Base-by-base conservation (phyloP, 2,113 vertebrate species). In the Equus quagga region DNA sequence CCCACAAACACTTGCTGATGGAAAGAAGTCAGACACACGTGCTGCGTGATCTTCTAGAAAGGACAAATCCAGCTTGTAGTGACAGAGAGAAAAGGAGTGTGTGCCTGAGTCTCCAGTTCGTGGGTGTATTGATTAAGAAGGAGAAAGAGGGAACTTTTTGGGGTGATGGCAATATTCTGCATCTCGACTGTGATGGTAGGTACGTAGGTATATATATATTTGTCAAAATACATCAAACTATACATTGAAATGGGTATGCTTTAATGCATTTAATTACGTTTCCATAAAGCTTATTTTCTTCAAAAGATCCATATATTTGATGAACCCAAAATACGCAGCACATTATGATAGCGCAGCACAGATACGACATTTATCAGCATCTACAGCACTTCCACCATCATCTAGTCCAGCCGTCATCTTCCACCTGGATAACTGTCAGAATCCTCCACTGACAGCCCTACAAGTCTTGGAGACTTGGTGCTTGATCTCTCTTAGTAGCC, bases 391-490 rank as follows among this genome's bases (percentile, higher is more conserved):
- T 54, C 19, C 15, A 0, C 19, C 28, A 2, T 9, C n/a, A 21
- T 41, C 65, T 41, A 15, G 3, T 24, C 5, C 64, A 44, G 33
- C 10, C 4, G 8, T 33, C 17, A 28, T 7, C n/a, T 67, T 58
- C 31, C 11, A n/a, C 31, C 28, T n/a, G 10, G 58, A 8, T 1
- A 54, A 7, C 13, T 19, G 8, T 12, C 26, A 21, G 24, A 82
- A 4, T 24, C 23, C n/a, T 46, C 67, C 26, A 46, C 2, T 46
- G 11, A 7, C 5, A 2, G 18, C 15, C 1, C 6, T 23, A 1
- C 44, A 62, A 31, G 7, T 41, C 8, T 13, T 4, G 51, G 24
- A 21, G 4, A 14, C 14, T 49, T 15, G 4, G 2, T 15, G 60
- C 2, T 23, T 36, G 28, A 51, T 9, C 31, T 13, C 2, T 13